Conservation (phyloP, 2,888 invertebrate genomes). For the Nemapogon koenigi region DNA sequence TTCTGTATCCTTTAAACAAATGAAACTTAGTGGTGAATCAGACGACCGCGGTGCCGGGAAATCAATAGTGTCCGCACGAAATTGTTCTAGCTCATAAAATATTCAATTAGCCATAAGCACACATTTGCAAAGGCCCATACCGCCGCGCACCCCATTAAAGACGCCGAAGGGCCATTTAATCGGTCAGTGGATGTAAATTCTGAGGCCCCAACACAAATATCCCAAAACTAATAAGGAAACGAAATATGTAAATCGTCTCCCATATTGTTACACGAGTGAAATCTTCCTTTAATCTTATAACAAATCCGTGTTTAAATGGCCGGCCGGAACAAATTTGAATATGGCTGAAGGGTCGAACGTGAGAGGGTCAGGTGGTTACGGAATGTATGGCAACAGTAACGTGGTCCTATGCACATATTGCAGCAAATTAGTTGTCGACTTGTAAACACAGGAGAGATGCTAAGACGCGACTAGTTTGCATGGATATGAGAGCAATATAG, state of each 20-base stretch:
- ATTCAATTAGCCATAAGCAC: conserved; percentile 65
- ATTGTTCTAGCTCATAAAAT: conserved; percentile 56
- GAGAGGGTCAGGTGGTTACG: conserved; percentile 39
- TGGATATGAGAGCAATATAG: conserved; percentile 66
- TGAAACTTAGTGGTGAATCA: too few species aligned
- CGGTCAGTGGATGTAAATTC: conserved; percentile 66
- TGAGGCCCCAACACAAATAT: conserved; percentile 63
- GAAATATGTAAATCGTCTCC: conserved; percentile 65
- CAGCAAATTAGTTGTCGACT: conserved; percentile 66
- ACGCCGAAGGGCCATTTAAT: conserved; percentile 66
- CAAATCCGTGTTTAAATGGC: conserved; percentile 67
- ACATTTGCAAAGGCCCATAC: conserved; percentile 62
- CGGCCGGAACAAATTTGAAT: conserved; percentile 58
- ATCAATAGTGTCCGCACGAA: conserved; percentile 52
- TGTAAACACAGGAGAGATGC: conserved; percentile 61
- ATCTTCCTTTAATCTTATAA: conserved; percentile 68
- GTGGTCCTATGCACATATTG: conserved; percentile 67
- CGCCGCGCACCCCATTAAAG: conserved; percentile 66
- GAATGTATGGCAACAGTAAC: conserved; percentile 57
- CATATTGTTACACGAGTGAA: conserved; percentile 67
- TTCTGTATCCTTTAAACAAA: too few species aligned
- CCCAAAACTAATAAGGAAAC: conserved; percentile 66
- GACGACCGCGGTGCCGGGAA: too few species aligned
- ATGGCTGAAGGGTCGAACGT: conserved; percentile 40
- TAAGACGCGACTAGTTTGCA: conserved; percentile 64